Evolutionary conservation across 2,113 vertebrate species (phyloP).

Genomic region (Crocuta crocuta): DNA sequence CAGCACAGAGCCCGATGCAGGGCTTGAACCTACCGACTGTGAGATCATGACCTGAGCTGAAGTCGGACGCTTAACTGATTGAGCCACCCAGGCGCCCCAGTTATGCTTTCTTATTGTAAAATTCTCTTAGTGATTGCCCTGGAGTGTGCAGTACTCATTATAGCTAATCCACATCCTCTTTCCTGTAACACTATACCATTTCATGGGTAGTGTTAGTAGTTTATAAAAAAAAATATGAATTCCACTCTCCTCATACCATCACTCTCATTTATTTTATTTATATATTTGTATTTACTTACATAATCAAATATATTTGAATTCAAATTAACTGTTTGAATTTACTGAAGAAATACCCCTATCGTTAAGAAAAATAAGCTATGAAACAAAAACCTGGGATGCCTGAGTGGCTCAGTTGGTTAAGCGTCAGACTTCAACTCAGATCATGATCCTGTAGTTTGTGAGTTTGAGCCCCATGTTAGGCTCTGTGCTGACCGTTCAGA

Average conservation of each 20-base stretch:
- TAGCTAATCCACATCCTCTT: neutral
- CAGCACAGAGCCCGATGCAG: too few species aligned
- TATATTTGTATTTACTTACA: neutral
- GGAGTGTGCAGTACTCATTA: neutral
- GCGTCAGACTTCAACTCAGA: too few species aligned
- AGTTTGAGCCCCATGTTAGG: too few species aligned
- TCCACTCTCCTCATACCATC: neutral
- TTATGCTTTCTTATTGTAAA: neutral
- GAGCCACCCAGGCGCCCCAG: too few species aligned
- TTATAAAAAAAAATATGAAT: neutral
- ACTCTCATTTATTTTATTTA: neutral
- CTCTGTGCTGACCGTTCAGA: too few species aligned
- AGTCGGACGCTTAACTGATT: too few species aligned
- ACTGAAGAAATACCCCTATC: slow-evolving; percentile 21
- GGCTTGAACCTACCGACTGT: too few species aligned
- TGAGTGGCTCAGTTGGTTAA: too few species aligned
- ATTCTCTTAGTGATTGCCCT: neutral
- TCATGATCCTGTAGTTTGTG: too few species aligned
- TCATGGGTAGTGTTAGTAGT: neutral
- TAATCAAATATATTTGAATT: neutral
- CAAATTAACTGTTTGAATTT: slow-evolving; percentile 65
- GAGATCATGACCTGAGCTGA: too few species aligned
- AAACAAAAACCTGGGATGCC: neutral
- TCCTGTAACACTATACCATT: neutral
- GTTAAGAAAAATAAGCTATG: slow-evolving; percentile 73